Evolutionary conservation across 2,113 vertebrate genomes (phyloP), one percentile per base, ranked within the genome.

Genomic region (Nymphicus hollandicus): DNA sequence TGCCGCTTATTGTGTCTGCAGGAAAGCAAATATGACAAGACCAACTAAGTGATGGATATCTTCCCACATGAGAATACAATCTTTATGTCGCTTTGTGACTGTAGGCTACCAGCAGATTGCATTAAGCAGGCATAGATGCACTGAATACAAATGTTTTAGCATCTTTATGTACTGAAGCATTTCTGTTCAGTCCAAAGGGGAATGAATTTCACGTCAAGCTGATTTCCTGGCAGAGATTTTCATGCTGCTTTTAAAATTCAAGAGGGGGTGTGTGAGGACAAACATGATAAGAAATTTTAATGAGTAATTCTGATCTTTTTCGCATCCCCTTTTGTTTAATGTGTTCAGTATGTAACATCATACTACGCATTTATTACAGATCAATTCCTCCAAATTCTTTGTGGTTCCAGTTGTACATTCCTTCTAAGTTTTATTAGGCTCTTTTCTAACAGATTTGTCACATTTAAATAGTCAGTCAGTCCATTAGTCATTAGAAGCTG

Each of bases 1-100:
- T 88, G 83, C 66, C 66, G 20, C 85, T 96, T 96, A 83, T 17
- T 93, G 66, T 84, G 69, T 94, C 81, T 90, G 83, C 83, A 86
- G 83, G 84, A 94, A 84, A 94, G 66, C 77, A 81, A 71, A 93
- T 89, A 72, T 91, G 95, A 95, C 88, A 96, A 86, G 82, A 88
- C 64, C 85, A 81, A 12, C 28, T 47, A 80, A 55, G 77, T 96
- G 92, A 95, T 93, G 89, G 86, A 89, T 94, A 91, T 66, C 86
- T 95, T 88, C 68, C 72, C 87, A 82, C 77, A 61, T 73, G 79
- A 91, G 86, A 94, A 91, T 94, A 78, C 58, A 92, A 55, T 97
- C 89, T 97, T 73, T 71, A 39, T 91, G 58, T 87, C 10, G n/a
- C 49, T 95, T 81, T 96, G 46, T 90, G 46, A 87, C 80, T 83